Evolutionary conservation across 2,113 vertebrate genomes (phyloP).

Genomic region (Loxodonta africana): DNA sequence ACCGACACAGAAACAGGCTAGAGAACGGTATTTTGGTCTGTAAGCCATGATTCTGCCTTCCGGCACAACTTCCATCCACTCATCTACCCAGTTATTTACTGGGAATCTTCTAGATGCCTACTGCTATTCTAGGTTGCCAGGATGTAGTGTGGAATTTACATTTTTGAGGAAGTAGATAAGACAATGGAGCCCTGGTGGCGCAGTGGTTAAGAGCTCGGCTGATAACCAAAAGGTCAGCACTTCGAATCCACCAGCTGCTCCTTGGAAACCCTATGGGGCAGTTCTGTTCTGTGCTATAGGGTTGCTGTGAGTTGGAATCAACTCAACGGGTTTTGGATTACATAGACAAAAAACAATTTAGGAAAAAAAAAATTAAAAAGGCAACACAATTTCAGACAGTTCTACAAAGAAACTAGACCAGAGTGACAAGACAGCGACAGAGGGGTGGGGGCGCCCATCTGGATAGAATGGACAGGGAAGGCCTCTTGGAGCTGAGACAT

Average conservation of each 20-base stretch:
- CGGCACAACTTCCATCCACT: neutral
- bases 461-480: neutral
- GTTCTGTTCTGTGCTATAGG: too few relatives aligned
- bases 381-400: neutral
- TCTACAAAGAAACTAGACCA: neutral
- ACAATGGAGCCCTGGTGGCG: neutral
- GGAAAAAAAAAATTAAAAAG: neutral
- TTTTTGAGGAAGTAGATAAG: neutral
- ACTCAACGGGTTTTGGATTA: too few relatives aligned
- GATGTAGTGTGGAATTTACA: neutral
- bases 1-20: rapidly evolving
- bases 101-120: neutral
- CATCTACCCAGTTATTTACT: rapidly evolving
- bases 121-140: neutral
- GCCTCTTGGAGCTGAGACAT: neutral
- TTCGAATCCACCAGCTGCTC: too few relatives aligned
- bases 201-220: too few relatives aligned
- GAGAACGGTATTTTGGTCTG: neutral
- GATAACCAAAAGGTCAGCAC: too few relatives aligned
- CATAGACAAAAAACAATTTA: neutral
- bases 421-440: neutral
- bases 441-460: neutral
- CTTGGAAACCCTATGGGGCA: too few relatives aligned
- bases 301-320: too few relatives aligned
- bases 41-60: neutral